A percentile compares a stretch with the other conserved stretches of the same genome.
Evolutionary conservation across 2,888 invertebrate species (phyloP).

Genomic region (Spilarctia lutea): DNA sequence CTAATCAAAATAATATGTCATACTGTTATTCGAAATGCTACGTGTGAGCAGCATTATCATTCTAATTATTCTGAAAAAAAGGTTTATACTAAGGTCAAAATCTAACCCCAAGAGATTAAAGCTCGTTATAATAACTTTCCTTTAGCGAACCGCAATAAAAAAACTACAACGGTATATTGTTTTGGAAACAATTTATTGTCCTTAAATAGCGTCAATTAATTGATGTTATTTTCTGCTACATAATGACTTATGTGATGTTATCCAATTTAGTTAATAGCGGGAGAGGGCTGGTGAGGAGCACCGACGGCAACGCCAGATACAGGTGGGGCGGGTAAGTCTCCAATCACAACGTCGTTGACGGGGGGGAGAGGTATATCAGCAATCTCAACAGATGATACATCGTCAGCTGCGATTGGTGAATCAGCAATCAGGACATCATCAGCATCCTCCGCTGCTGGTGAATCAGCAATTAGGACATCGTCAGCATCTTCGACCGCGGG

Average conservation of each 20-base stretch:
- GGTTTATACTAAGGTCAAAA: too few relatives aligned
- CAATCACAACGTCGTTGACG: neutral
- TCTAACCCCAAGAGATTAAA: too few relatives aligned
- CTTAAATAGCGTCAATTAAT: neutral
- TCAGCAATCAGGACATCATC: slow-evolving; percentile 2
- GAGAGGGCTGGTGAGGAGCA: neutral
- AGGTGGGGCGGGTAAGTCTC: neutral
- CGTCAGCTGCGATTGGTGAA: neutral
- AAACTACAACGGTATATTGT: neutral
- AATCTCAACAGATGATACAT: neutral
- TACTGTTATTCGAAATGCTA: too few relatives aligned
- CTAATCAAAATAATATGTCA: too few relatives aligned
- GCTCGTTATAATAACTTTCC: too few relatives aligned
- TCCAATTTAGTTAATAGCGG: neutral
- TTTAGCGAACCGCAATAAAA: too few relatives aligned
- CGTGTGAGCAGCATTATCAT: too few relatives aligned
- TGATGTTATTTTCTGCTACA: neutral
- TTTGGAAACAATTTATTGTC: neutral
- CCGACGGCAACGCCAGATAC: neutral
- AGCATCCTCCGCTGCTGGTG: neutral
- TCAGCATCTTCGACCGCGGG: slow-evolving; percentile 6
- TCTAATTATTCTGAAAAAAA: too few relatives aligned
- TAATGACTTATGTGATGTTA: neutral
- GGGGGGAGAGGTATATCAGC: slow-evolving; percentile 1
- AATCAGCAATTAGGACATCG: neutral